phyloP scores from a whole-genome alignment of 1,140 invertebrate genomes.

The Venustaconcha ellipsiformis region DNA sequence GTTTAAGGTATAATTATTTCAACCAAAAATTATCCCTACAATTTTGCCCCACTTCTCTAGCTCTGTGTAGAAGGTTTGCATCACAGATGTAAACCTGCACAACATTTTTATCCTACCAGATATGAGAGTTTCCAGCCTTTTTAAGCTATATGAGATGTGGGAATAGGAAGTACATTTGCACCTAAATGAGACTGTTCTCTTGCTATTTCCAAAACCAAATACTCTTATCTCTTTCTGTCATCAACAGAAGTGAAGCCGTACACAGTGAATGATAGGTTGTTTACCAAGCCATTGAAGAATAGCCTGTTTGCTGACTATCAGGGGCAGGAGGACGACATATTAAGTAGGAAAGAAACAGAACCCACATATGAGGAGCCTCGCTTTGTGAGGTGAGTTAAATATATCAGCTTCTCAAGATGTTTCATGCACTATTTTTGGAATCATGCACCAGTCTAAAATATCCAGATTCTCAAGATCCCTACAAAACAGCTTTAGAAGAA shows the following conservation, averaged over 20 bases:
- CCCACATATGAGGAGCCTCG: conserved; percentile 44
- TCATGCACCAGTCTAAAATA: background rate
- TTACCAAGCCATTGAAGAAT: conserved; percentile 38
- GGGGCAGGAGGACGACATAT: conserved; percentile 16
- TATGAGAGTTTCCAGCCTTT: too few species aligned
- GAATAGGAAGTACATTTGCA: too few species aligned
- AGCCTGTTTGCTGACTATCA: conserved; percentile 39
- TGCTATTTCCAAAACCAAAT: background rate
- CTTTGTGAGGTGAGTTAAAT: conserved; percentile 45
- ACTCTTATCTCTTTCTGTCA: background rate
- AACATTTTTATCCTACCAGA: too few species aligned
- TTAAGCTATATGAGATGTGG: too few species aligned
- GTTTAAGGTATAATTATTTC: too few species aligned
- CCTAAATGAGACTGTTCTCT: too few species aligned
- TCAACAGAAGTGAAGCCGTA: conserved; percentile 47
- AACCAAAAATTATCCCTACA: too few species aligned
- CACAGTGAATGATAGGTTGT: conserved; percentile 49
- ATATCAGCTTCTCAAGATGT: background rate
- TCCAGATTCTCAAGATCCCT: background rate
- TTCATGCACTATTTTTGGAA: background rate
- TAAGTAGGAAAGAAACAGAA: conserved; percentile 17
- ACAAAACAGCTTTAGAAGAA: background rate
- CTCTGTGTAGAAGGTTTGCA: too few species aligned
- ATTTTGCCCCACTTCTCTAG: too few species aligned
- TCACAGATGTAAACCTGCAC: too few species aligned